Evolutionary conservation across 2,888 invertebrate genomes (phyloP).

Genomic region (Perithous albicinctus): DNA sequence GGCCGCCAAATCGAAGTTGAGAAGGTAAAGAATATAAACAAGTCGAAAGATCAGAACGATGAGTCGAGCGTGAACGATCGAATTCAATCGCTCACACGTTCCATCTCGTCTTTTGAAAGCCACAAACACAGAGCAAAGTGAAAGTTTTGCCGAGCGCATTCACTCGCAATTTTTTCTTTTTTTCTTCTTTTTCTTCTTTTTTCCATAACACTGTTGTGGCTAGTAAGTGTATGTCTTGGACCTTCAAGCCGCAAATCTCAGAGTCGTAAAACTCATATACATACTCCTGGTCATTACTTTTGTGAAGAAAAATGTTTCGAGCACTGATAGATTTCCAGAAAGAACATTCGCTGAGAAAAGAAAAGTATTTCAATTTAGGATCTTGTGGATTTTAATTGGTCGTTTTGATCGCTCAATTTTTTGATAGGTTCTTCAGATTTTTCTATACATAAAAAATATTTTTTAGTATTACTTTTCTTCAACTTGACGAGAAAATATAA

Average conservation of each 20-base stretch:
- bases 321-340: neutral
- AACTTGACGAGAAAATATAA: no score
- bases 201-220: neutral
- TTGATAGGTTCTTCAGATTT: no score
- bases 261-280: constrained; percentile 10
- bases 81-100: constrained; percentile 39
- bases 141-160: constrained; percentile 53
- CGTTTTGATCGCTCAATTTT: no score
- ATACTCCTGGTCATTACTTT: constrained; percentile 3
- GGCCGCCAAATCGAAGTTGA: neutral
- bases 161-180: constrained; percentile 49
- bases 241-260: constrained; percentile 8
- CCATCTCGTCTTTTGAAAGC: constrained; percentile 52
- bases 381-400: no score
- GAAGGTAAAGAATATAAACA: constrained; percentile 11
- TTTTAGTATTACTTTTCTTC: no score
- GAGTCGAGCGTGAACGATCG: constrained; percentile 29
- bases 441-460: no score
- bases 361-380: no score
- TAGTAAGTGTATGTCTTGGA: neutral
- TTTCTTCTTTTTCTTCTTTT: no score
- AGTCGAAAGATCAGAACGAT: constrained; percentile 21
- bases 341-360: neutral
- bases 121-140: constrained; percentile 35
- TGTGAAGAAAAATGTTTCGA: neutral